phyloP scores from a whole-genome alignment of 2,113 vertebrate species.

The Hippocampus mohnikei region DNA sequence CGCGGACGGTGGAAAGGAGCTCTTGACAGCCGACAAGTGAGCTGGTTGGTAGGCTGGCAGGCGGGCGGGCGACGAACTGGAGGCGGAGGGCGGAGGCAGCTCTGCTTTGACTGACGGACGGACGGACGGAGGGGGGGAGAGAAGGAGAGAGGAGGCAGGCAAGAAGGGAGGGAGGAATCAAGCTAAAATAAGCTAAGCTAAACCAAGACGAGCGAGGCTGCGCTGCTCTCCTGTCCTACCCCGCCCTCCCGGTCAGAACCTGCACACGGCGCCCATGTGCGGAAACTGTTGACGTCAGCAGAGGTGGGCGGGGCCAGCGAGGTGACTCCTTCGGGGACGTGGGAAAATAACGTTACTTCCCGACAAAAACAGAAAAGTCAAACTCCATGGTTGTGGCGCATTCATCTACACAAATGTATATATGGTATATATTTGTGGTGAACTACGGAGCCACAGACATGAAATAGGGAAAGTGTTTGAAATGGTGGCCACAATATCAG shows the following conservation, averaged over 20 bases:
- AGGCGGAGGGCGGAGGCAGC: slow-evolving; percentile 57
- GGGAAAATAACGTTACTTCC: slow-evolving; percentile 11
- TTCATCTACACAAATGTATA: not conserved
- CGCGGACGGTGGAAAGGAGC: slow-evolving; percentile 5
- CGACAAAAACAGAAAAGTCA: not conserved
- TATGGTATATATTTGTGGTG: no score
- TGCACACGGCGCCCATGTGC: slow-evolving; percentile 73
- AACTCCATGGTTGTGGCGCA: not conserved
- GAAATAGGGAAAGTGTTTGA: no score
- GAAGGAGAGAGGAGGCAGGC: not conserved
- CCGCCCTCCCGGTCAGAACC: not conserved
- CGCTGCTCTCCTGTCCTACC: not conserved
- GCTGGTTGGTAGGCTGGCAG: slow-evolving; percentile 28
- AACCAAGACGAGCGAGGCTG: not conserved
- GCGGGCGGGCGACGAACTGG: slow-evolving; percentile 32
- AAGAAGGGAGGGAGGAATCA: not conserved
- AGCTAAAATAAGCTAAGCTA: not conserved
- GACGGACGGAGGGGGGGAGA: not conserved
- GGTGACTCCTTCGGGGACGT: not conserved
- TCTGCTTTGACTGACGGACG: not conserved
- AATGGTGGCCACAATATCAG: no score
- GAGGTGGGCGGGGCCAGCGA: slow-evolving; percentile 4
- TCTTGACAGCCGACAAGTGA: slow-evolving; percentile 26
- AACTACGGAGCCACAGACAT: no score
- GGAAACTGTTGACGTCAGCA: slow-evolving; percentile 69